Conservation (phyloP, 2,888 invertebrate species). For the Suillia variegata region DNA sequence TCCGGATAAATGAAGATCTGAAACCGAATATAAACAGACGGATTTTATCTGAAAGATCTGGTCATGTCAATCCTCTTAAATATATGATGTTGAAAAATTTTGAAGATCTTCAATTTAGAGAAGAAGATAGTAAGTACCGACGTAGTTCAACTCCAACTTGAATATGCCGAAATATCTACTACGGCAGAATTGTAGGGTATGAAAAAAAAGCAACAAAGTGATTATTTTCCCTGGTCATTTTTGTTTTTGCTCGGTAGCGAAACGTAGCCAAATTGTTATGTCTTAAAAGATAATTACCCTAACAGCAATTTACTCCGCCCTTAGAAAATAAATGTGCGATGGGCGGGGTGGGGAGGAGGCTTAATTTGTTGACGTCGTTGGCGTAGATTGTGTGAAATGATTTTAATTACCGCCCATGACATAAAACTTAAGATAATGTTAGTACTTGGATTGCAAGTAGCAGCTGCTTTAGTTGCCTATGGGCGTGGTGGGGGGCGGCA, state of each 20-base stretch:
- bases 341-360: constrained; percentile 3
- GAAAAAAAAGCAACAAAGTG: constrained; percentile 7
- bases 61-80: too few relatives aligned
- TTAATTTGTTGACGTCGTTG: constrained; percentile 38
- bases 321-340: too few relatives aligned
- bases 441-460: constrained; percentile 9
- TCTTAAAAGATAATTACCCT: constrained; percentile 51
- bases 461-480: constrained; percentile 4
- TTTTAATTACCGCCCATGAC: constrained; percentile 45
- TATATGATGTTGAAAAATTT: too few relatives aligned
- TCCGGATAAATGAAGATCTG: too few relatives aligned
- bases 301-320: constrained; percentile 11
- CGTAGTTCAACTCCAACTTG: too few relatives aligned
- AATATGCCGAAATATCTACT: too few relatives aligned
- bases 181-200: too few relatives aligned
- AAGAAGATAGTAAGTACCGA: too few relatives aligned
- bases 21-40: too few relatives aligned
- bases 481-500: neutral
- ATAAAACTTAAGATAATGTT: constrained; percentile 15
- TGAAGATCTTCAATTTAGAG: too few relatives aligned
- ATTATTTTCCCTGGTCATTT: constrained; percentile 26
- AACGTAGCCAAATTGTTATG: constrained; percentile 57
- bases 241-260: too few relatives aligned
- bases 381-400: constrained; percentile 45
- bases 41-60: too few relatives aligned